Evolutionary conservation across 2,888 invertebrate genomes (phyloP), one percentile per base, ranked within the genome.

Genomic region (Pachydiplax longipennis): DNA sequence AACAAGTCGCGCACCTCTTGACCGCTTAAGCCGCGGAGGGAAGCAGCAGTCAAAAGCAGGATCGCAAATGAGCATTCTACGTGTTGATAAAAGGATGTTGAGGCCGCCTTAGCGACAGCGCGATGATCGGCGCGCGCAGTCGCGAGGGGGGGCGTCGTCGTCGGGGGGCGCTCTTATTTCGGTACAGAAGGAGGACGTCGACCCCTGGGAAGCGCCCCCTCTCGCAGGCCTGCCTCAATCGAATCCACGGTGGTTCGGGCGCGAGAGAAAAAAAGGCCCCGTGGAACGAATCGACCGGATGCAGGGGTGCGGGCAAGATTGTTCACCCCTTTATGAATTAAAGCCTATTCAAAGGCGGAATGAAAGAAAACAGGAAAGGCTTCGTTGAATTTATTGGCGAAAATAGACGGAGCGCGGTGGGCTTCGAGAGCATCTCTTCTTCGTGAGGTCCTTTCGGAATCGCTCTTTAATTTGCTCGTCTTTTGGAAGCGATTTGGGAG

Each of bases 201-300:
- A 73, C 73, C 73, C 73, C 25, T 13, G 65, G 25, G 65, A 48
- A 48, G 65, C 22, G 65, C 65, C 25, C n/a, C 61, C 61, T 73
- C 31, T 25, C 31, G 73, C 65, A 61, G 37, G 37, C 61, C 87
- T 87, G 61, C 87, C 87, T 87, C 87, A 87, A 87, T 87, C 87
- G 65, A 87, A 87, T 87, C 65, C 87, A 35, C 87, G 37, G 61
- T 87, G 87, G 61, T 22, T 61, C 31, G 73, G 25, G 10, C 73
- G 73, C 65, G n/a, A 10, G 18, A 25, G 25, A 65, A 48, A n/a
- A 48, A 73, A 73, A 73, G 22, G 73, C 73, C 4, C 31, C 73
- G 25, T 10, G 25, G 65, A 65, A 8, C 25, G 73, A 12, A 73
- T 13, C n/a, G 65, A 31, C n/a, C 15, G 31, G 31, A n/a, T 61